Conservation (phyloP, 2,113 vertebrate species). For the Microcebus tavaratra region DNA sequence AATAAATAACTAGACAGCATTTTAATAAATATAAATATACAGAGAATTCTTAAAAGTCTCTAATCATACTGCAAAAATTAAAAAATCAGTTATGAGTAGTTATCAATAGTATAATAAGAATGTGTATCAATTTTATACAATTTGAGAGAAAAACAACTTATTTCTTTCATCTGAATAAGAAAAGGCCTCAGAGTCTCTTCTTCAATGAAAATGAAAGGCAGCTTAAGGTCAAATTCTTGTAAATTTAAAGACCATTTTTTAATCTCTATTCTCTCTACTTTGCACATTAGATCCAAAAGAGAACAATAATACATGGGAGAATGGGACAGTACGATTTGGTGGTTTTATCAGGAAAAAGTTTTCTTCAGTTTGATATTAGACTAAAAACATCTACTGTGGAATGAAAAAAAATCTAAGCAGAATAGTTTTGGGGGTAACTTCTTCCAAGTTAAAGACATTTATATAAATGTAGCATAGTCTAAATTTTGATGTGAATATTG, state of each 20-base stretch:
- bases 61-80: neutral
- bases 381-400: neutral
- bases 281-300: neutral
- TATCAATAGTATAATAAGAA: neutral
- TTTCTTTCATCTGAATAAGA: neutral
- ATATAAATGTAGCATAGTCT: neutral
- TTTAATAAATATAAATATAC: neutral
- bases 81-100: neutral
- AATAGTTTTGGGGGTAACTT: neutral
- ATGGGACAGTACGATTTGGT: too few relatives aligned
- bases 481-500: neutral
- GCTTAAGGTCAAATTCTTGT: neutral
- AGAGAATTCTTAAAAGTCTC: neutral
- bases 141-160: neutral
- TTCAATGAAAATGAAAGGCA: neutral
- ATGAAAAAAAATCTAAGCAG: neutral
- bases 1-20: neutral
- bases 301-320: neutral
- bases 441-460: neutral
- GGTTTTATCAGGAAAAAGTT: neutral
- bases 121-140: neutral
- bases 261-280: neutral
- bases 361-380: neutral
- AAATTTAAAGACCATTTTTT: neutral
- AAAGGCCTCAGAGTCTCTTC: neutral